Evolutionary conservation across 2,113 vertebrate species (phyloP).

Genomic region (Melanocharis versteri): DNA sequence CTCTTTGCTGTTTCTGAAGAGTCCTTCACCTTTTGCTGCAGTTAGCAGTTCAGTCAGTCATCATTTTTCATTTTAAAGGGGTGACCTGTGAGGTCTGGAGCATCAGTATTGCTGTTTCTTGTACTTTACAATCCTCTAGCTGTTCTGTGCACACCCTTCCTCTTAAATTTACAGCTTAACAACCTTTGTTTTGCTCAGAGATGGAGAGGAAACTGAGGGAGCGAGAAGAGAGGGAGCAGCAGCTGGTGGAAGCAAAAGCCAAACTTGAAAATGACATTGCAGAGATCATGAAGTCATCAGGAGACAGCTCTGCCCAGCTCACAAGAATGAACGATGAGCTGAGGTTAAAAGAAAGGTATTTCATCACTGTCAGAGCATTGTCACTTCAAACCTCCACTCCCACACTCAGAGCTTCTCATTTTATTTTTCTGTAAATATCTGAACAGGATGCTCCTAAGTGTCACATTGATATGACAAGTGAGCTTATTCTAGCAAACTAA

Average conservation of each 20-base stretch:
- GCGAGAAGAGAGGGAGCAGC: constrained; percentile 81
- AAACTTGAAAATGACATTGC: constrained; percentile 90
- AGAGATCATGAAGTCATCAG: constrained; percentile 91
- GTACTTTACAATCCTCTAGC: background rate
- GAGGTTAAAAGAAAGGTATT: constrained; percentile 86
- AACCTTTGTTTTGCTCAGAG: constrained; percentile 64
- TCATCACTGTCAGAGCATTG: background rate
- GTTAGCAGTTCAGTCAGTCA: background rate
- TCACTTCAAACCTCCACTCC: background rate
- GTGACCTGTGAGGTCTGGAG: background rate
- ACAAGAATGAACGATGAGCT: constrained; percentile 90
- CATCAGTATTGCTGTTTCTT: background rate
- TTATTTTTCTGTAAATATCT: background rate
- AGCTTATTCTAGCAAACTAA: background rate
- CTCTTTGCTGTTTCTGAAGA: background rate
- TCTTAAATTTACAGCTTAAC: background rate
- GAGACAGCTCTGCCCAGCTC: constrained; percentile 89
- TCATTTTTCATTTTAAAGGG: background rate
- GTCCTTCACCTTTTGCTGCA: background rate
- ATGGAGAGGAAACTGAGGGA: constrained; percentile 85
- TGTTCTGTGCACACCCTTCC: background rate
- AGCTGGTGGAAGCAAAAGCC: constrained; percentile 83
- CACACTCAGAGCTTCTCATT: background rate
- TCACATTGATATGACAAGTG: constrained; percentile 3
- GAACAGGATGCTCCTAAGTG: background rate